Percentiles rank a stretch among this genome's conserved stretches.
Evolutionary conservation across 2,888 invertebrate genomes (phyloP).

Genomic region (Philereme transversata): DNA sequence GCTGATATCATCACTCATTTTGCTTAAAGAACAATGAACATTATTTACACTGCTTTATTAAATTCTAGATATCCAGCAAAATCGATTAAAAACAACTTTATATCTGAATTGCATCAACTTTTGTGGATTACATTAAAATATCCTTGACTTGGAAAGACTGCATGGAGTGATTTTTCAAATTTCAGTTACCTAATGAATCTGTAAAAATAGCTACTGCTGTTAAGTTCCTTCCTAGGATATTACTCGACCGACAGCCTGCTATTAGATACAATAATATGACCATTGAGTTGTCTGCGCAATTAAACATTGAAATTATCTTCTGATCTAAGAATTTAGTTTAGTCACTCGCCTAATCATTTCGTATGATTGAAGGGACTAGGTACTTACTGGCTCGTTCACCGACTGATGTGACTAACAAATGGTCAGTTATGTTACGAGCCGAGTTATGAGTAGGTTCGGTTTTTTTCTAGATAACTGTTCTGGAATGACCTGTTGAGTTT

Average conservation of each 20-base stretch:
- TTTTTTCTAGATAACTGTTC: slow-evolving; percentile 11
- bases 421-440: slow-evolving; percentile 6
- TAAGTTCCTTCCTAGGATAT: too few relatives aligned
- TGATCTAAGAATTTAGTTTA: slow-evolving; percentile 23
- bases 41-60: slow-evolving; percentile 1
- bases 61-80: not conserved
- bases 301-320: slow-evolving; percentile 9
- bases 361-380: slow-evolving; percentile 21
- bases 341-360: slow-evolving; percentile 23
- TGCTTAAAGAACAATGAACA: slow-evolving; percentile 48
- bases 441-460: slow-evolving; percentile 4
- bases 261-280: slow-evolving; percentile 10
- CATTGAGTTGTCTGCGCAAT: slow-evolving; percentile 7
- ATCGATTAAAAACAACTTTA: not conserved
- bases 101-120: not conserved
- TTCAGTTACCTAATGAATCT: too few relatives aligned
- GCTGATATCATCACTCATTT: slow-evolving; percentile 65
- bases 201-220: too few relatives aligned
- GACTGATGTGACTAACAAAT: slow-evolving; percentile 20
- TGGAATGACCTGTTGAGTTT: slow-evolving; percentile 3
- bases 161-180: too few relatives aligned
- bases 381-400: slow-evolving; percentile 10
- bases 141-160: too few relatives aligned
- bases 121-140: not conserved
- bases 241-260: too few relatives aligned